These are phyloP conservation scores for Drosophila percnosoma DNA, from an alignment of 2,888 invertebrate genomes.

Conservation along the genomic window DNA sequence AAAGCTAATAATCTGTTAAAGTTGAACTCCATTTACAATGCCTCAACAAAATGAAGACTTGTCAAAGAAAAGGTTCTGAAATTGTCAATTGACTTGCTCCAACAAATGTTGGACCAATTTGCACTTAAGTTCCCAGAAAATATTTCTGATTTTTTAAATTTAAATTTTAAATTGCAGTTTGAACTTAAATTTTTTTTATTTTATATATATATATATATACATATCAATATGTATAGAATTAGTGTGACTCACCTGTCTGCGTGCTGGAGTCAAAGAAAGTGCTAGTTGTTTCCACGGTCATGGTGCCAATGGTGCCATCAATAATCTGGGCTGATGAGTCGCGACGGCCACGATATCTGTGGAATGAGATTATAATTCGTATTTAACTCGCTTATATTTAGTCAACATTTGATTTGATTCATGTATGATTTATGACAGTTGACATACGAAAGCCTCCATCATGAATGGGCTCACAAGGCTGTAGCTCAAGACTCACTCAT, in stretches of 20 bases:
- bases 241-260: constrained; percentile 91
- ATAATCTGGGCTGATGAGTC: constrained; percentile 96
- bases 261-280: constrained; percentile 97
- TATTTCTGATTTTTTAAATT: background rate
- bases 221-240: background rate
- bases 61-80: background rate
- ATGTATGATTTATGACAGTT: background rate
- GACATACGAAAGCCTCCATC: background rate
- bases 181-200: background rate
- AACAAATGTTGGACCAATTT: background rate
- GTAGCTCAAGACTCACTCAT: background rate
- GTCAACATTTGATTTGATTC: background rate
- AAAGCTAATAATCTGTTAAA: background rate
- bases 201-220: background rate
- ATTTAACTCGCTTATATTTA: no score
- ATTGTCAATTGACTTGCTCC: background rate
- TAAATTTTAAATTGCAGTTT: background rate
- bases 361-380: background rate
- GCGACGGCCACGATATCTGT: constrained; percentile 84
- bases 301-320: constrained; percentile 95
- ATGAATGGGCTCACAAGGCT: background rate
- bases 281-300: constrained; percentile 97
- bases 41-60: background rate
- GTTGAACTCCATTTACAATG: background rate
- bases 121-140: background rate